phyloP scores from a whole-genome alignment of 1,140 invertebrate genomes.

The Aphelenchoides avenae region DNA sequence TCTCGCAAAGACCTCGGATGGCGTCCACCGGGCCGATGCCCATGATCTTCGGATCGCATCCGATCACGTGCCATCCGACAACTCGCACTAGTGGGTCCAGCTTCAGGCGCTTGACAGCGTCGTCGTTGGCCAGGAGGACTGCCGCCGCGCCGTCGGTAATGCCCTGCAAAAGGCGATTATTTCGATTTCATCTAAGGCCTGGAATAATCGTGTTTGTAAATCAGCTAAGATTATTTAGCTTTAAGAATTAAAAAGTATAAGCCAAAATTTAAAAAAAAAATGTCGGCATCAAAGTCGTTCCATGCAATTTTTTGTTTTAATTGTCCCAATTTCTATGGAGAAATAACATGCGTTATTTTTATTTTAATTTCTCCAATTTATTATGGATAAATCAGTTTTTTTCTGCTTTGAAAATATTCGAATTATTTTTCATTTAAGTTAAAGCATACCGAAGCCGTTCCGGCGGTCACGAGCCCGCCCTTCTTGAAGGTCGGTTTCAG shows the following conservation, averaged over 20 bases:
- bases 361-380: too few species aligned
- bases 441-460: slow-evolving; percentile 78
- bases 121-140: slow-evolving; percentile 78
- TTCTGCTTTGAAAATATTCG: too few species aligned
- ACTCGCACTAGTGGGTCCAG: slow-evolving; percentile 67
- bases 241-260: slow-evolving; percentile 10
- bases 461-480: slow-evolving; percentile 87
- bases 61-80: slow-evolving; percentile 62
- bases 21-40: slow-evolving; percentile 88
- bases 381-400: too few species aligned
- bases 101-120: slow-evolving; percentile 74
- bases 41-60: slow-evolving; percentile 65
- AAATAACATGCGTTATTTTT: too few species aligned
- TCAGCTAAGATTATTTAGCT: too few species aligned
- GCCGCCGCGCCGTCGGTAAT: slow-evolving; percentile 91
- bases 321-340: too few species aligned
- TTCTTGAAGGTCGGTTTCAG: slow-evolving; percentile 89
- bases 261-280: not conserved
- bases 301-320: too few species aligned
- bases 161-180: slow-evolving; percentile 72
- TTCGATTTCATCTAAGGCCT: too few species aligned
- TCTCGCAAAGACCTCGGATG: slow-evolving; percentile 74
- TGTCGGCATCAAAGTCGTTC: too few species aligned
- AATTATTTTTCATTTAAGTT: too few species aligned
- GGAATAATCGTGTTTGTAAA: too few species aligned